Evolutionary conservation across 2,113 vertebrate genomes (phyloP).

Genomic region (Hemibagrus wyckioides): DNA sequence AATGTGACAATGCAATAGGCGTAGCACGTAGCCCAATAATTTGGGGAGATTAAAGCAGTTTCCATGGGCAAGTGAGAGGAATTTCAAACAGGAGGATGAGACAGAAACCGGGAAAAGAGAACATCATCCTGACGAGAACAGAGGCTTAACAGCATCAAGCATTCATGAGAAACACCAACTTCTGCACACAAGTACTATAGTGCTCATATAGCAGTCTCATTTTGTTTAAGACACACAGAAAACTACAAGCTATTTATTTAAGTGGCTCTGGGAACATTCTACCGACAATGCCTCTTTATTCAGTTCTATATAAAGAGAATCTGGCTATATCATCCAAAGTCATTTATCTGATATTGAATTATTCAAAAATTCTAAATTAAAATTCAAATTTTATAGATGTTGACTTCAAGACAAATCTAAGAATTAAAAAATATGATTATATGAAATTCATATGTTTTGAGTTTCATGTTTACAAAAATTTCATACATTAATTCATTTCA

Average conservation of each 20-base stretch:
- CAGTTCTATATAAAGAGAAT: neutral
- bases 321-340: neutral
- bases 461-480: too few species aligned
- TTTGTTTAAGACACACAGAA: neutral
- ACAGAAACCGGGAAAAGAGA: neutral
- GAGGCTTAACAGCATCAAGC: neutral
- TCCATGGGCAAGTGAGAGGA: neutral
- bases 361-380: too few species aligned
- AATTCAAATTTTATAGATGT: too few species aligned
- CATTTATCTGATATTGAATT: too few species aligned
- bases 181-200: neutral
- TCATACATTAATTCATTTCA: too few species aligned
- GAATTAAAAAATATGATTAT: too few species aligned
- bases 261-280: neutral
- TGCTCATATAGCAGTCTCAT: neutral
- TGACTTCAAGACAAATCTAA: too few species aligned
- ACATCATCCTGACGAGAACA: neutral
- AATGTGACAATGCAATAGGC: constrained; percentile 11
- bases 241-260: neutral
- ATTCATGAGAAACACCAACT: constrained; percentile 1
- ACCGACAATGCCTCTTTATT: neutral
- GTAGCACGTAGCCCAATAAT: neutral
- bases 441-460: too few species aligned
- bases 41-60: constrained; percentile 24
- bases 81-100: constrained; percentile 1